phyloP scores from a whole-genome alignment of 1,140 invertebrate genomes.

The Drosophila sechellia region DNA sequence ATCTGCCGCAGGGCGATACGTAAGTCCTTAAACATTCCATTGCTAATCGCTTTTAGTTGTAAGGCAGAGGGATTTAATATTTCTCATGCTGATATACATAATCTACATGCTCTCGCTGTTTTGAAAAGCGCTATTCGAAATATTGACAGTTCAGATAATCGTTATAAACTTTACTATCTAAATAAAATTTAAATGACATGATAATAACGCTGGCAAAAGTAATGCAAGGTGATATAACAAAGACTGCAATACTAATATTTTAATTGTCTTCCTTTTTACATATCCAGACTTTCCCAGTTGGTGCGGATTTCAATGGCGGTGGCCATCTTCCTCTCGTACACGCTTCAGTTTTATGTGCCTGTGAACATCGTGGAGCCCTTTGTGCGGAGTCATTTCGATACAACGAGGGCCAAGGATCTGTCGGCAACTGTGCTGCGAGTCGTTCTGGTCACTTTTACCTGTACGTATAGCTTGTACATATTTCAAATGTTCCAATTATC shows the following conservation, averaged over 20 bases:
- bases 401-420: slow-evolving; percentile 86
- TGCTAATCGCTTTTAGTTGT: not conserved
- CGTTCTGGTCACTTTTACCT: slow-evolving; percentile 90
- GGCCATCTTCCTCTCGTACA: slow-evolving; percentile 94
- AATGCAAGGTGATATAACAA: too few species aligned
- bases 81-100: too few species aligned
- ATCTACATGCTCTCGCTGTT: too few species aligned
- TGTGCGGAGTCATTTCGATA: slow-evolving; percentile 87
- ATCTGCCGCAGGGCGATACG: slow-evolving; percentile 90
- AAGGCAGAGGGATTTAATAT: not conserved
- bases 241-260: too few species aligned
- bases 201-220: too few species aligned
- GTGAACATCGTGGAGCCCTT: slow-evolving; percentile 94
- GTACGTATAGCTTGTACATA: slow-evolving; percentile 86
- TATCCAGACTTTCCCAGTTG: slow-evolving; percentile 90
- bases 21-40: slow-evolving; percentile 85
- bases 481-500: too few species aligned
- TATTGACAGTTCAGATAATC: not conserved
- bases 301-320: slow-evolving; percentile 93
- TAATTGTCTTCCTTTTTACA: not conserved
- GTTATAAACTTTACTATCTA: too few species aligned
- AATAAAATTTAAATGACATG: too few species aligned
- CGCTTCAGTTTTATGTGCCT: slow-evolving; percentile 96
- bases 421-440: slow-evolving; percentile 90
- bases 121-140: too few species aligned